Evolutionary conservation across 2,113 vertebrate genomes (phyloP).

Genomic region (Xiphorhynchus elegans): DNA sequence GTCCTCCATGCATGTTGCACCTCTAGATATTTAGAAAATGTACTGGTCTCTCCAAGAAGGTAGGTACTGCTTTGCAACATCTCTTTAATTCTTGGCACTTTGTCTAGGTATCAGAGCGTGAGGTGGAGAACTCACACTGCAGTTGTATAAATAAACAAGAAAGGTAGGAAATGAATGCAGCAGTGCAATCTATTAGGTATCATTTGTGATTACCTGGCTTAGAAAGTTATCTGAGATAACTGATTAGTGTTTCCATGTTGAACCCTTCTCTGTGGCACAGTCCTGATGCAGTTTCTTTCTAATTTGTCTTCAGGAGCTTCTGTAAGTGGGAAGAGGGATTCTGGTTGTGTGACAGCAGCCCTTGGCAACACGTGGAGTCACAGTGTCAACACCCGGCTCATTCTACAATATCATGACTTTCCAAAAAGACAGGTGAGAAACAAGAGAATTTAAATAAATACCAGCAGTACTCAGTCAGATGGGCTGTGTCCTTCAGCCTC

Average conservation of each 20-base stretch:
- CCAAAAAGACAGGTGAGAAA: constrained; percentile 78
- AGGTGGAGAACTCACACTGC: background rate
- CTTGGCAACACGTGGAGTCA: constrained; percentile 88
- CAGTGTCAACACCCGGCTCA: constrained; percentile 83
- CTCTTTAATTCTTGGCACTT: background rate
- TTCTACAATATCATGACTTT: constrained; percentile 76
- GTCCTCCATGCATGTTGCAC: background rate
- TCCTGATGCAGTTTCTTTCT: background rate
- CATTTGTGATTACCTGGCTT: background rate
- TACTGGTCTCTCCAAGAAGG: background rate
- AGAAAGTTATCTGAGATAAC: background rate
- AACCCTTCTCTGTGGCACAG: background rate
- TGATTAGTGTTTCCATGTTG: background rate
- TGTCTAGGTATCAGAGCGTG: background rate
- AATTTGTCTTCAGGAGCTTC: constrained; percentile 61
- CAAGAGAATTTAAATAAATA: background rate
- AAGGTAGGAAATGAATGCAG: background rate
- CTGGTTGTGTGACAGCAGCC: constrained; percentile 78
- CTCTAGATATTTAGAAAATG: background rate
- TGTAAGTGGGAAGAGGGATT: constrained; percentile 44
- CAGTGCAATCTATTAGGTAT: background rate
- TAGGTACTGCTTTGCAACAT: background rate
- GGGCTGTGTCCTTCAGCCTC: background rate
- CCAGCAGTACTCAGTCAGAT: background rate
- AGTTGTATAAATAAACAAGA: background rate